Conservation (phyloP, 2,797 vertebrate species). For the Onychomys torridus region DNA sequence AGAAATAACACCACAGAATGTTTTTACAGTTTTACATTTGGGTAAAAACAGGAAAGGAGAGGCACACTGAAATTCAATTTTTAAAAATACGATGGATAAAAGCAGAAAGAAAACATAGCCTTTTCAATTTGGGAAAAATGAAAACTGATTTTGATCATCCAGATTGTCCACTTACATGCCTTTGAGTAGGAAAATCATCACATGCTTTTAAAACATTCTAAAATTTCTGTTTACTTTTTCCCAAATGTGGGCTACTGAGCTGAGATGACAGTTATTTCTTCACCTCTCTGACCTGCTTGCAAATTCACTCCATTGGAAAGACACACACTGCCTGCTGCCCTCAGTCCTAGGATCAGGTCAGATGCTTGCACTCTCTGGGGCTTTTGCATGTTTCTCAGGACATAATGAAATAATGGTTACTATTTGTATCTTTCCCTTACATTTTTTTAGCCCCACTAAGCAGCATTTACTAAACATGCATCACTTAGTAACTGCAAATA, state of each 20-base stretch:
- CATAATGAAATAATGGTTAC: neutral
- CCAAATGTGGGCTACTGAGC: neutral
- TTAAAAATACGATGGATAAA: neutral
- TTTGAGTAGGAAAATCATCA: neutral
- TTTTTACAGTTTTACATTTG: constrained; percentile 60
- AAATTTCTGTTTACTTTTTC: neutral
- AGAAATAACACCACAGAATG: constrained; percentile 65
- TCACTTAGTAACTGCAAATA: neutral
- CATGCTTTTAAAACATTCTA: neutral
- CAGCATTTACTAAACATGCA: neutral
- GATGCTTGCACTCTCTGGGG: neutral
- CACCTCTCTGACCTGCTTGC: neutral
- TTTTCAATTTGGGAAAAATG: constrained; percentile 20
- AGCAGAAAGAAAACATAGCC: neutral
- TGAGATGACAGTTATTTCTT: neutral
- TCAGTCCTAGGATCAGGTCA: neutral
- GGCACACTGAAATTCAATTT: constrained; percentile 61
- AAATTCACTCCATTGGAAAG: neutral
- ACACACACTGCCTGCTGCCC: neutral
- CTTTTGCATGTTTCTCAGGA: neutral
- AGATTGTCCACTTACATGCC: neutral
- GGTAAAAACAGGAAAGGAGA: constrained; percentile 79
- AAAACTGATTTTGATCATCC: constrained; percentile 23
- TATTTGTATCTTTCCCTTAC: neutral
- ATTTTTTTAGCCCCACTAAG: neutral